Percentiles rank a stretch among this genome's conserved stretches.
phyloP scores from a whole-genome alignment of 2,113 vertebrate species.

The Salminus brasiliensis region DNA sequence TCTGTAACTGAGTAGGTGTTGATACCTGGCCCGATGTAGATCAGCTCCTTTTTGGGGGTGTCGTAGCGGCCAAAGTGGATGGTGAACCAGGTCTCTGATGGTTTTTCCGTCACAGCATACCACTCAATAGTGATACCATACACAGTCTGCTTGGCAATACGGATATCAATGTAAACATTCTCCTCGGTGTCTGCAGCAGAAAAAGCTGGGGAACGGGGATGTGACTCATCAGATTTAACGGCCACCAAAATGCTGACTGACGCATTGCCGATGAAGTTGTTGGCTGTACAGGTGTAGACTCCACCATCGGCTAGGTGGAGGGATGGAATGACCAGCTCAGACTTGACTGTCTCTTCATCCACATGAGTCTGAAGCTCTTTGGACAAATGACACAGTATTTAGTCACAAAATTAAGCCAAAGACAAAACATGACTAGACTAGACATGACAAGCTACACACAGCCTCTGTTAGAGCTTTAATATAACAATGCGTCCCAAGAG shows the following conservation, averaged over 20 bases:
- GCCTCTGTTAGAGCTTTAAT: too few relatives aligned
- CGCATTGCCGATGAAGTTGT: constrained; percentile 76
- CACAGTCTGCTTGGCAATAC: constrained; percentile 85
- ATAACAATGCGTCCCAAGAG: too few relatives aligned
- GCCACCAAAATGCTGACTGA: constrained; percentile 60
- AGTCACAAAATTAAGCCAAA: too few relatives aligned
- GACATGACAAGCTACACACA: too few relatives aligned
- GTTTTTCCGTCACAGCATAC: constrained; percentile 70
- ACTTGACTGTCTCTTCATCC: constrained; percentile 72
- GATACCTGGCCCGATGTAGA: constrained; percentile 86
- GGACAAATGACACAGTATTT: neutral
- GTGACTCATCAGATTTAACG: constrained; percentile 41
- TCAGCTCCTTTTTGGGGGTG: constrained; percentile 76
- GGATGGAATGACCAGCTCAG: constrained; percentile 71
- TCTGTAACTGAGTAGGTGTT: constrained; percentile 83
- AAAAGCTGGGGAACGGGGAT: constrained; percentile 27
- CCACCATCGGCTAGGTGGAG: constrained; percentile 67
- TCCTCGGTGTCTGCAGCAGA: constrained; percentile 54
- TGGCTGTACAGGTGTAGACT: constrained; percentile 75
- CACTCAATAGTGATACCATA: constrained; percentile 87
- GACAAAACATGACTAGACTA: too few relatives aligned
- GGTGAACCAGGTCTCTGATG: constrained; percentile 84
- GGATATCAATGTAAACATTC: constrained; percentile 77
- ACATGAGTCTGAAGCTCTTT: constrained; percentile 66
- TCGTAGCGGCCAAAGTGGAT: constrained; percentile 82